Evolutionary conservation across 2,113 vertebrate species (phyloP).

Genomic region (Sinocyclocheilus grahami): DNA sequence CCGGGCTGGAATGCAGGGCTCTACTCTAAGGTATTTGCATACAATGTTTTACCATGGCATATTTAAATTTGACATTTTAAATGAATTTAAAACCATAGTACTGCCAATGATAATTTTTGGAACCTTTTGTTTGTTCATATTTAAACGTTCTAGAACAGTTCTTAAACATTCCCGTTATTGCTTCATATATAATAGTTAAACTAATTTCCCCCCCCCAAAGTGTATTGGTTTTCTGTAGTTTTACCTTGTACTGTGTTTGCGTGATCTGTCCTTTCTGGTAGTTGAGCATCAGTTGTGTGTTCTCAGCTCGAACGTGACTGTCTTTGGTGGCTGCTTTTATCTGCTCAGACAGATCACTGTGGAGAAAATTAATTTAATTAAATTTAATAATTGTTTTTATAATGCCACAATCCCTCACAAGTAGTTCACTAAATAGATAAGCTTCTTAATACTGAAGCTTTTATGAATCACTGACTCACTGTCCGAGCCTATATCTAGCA

Average conservation of each 20-base stretch:
- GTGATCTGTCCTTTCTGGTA: constrained; percentile 91
- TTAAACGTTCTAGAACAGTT: no score
- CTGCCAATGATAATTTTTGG: no score
- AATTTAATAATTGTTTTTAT: no score
- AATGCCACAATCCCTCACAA: not conserved
- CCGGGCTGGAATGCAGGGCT: no score
- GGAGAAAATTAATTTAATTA: not conserved
- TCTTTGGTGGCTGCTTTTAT: constrained; percentile 89
- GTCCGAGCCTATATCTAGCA: not conserved
- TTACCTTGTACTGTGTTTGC: constrained; percentile 86
- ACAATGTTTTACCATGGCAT: no score
- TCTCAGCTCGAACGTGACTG: constrained; percentile 85
- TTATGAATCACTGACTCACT: not conserved
- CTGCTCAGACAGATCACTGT: constrained; percentile 87
- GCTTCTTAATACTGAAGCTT: not conserved
- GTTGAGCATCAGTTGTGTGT: constrained; percentile 86
- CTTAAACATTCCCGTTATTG: no score
- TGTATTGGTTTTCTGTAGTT: not conserved
- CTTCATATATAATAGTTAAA: no score
- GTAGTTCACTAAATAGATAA: not conserved
- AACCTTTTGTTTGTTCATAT: no score
- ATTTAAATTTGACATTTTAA: no score
- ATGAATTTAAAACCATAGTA: no score
- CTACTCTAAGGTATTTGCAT: no score
- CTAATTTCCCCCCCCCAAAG: no score